Conservation (phyloP, 2,888 invertebrate species). For the Mechanitis messenoides region DNA sequence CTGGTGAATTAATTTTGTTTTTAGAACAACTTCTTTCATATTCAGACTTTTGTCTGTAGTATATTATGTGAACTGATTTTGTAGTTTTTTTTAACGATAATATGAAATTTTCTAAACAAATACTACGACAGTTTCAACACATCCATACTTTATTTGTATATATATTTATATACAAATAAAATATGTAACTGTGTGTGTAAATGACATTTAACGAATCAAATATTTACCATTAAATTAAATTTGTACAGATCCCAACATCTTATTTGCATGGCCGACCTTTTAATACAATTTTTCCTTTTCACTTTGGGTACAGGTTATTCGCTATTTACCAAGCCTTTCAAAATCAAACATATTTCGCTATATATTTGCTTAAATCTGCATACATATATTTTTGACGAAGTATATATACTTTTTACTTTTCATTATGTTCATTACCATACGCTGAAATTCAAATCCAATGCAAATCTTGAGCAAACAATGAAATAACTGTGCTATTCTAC, state of each 20-base stretch:
- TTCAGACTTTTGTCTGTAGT: conserved; percentile 5
- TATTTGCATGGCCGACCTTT: conserved; percentile 1
- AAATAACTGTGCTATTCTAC: conserved; percentile 25
- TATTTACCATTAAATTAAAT: neutral
- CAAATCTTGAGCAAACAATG: conserved; percentile 43
- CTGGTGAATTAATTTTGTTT: conserved; percentile 34
- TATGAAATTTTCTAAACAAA: too few species aligned
- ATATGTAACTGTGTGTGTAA: too few species aligned
- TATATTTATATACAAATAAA: too few species aligned
- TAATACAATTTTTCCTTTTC: neutral
- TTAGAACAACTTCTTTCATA: conserved; percentile 7
- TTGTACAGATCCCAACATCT: neutral
- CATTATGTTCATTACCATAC: conserved; percentile 35
- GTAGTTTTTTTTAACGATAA: too few species aligned
- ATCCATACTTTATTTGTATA: too few species aligned
- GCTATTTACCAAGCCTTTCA: conserved; percentile 3
- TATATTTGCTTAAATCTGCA: neutral
- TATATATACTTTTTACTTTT: conserved; percentile 25
- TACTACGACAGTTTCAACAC: too few species aligned
- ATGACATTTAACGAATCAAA: neutral
- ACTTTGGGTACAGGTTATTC: neutral
- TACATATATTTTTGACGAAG: conserved; percentile 17
- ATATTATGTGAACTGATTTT: neutral
- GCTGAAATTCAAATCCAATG: conserved; percentile 47
- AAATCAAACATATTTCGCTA: conserved; percentile 1